Evolutionary conservation across 2,888 invertebrate genomes (phyloP), one percentile per base, ranked within the genome.

Genomic region (Drosophila siamana): DNA sequence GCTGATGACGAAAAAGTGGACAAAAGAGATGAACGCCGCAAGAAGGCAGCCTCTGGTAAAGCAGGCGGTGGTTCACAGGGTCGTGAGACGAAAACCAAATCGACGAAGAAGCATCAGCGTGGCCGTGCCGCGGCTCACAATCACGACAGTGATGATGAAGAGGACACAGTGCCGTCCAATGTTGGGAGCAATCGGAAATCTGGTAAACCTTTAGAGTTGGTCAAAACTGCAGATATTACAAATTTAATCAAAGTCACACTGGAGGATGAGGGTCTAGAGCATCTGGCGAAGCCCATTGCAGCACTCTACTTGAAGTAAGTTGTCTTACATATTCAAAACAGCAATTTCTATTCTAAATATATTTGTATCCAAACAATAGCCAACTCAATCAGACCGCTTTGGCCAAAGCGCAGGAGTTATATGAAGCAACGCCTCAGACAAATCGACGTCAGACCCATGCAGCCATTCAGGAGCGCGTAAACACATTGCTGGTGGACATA

Each of bases 31-130:
- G 98, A 98, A 85, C 94, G 98, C 9, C 94, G 97, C 64, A 97
- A 97, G 89, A 98, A 97, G 91, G 98, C 98, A 1, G 93, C 95
- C 4, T 94, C 95, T 24, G 97, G 97, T 1, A 98, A 98, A 93
- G 95, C 95, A 50, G 98, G 98, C 11, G 98, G 98, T 13, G 98
- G 98, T 1, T 94, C 96, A 9, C 98, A 98, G 91, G 98, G 98
- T 0, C 94, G 98, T 38, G 98, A 99, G 93, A 98, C 98, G 0
- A 98, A 98, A 93, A 98, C 97, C 0, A 98, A 97, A 90, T 96
- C 98, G 2, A 96, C 96, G 0, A 98, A 98, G 90, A 98, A 98
- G 92, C 95, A 95, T 91, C 92, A 92, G 68, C 93, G 92, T 30
- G 82, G 84, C 4, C 94, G 94, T 86, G 92, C 93, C 48, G 93